Percentiles rank a stretch among this genome's conserved stretches.
Evolutionary conservation across 2,888 invertebrate species (phyloP).

Genomic region (Lepidochrysops patricia): DNA sequence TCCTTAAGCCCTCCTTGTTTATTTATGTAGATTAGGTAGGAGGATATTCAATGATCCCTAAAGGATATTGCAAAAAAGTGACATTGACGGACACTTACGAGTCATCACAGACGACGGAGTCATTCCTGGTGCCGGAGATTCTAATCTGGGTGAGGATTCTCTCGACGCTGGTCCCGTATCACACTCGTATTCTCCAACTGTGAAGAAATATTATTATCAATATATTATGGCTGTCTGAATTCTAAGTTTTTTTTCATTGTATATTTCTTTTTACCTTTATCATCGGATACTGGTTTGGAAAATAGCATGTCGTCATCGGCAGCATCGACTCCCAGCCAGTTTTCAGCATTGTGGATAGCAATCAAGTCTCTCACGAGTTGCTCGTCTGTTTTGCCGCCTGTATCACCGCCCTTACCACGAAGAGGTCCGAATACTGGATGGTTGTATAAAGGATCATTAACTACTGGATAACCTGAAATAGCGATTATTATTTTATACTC

Average conservation of each 20-base stretch:
- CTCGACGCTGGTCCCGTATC: conserved; percentile 78
- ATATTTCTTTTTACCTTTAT: conserved; percentile 58
- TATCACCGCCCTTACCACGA: conserved; percentile 91
- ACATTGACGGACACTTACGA: conserved; percentile 39
- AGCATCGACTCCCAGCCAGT: conserved; percentile 93
- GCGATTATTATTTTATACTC: no score
- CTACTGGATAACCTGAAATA: conserved; percentile 89
- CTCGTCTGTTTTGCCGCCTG: conserved; percentile 91
- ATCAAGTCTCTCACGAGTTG: conserved; percentile 91
- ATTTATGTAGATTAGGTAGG: neutral
- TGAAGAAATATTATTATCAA: neutral
- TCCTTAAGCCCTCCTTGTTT: neutral
- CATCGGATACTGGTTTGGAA: conserved; percentile 82
- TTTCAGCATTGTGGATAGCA: conserved; percentile 94
- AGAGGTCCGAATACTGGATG: conserved; percentile 95
- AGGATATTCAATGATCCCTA: neutral
- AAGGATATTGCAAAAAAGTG: neutral
- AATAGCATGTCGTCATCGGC: conserved; percentile 90
- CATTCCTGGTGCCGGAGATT: conserved; percentile 74
- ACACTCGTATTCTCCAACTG: conserved; percentile 77
- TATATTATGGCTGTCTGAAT: neutral
- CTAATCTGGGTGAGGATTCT: conserved; percentile 82
- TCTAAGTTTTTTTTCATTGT: neutral
- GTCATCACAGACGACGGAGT: conserved; percentile 61
- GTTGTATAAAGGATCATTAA: conserved; percentile 98